phyloP scores from a whole-genome alignment of 2,797 vertebrate genomes.

The Atherinosoma microstoma region DNA sequence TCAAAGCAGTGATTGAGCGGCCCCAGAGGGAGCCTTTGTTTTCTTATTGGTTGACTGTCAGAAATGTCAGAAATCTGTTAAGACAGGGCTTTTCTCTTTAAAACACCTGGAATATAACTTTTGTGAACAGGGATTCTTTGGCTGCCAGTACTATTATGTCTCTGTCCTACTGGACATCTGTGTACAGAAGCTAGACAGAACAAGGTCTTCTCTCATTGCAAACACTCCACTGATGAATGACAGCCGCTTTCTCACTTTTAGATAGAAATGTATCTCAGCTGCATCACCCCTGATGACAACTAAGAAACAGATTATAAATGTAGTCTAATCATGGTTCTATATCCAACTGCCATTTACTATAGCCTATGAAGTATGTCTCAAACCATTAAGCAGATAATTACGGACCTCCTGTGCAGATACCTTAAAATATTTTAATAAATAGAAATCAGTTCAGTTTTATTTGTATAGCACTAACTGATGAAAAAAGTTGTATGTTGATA shows the following conservation, averaged over 20 bases:
- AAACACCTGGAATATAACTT: slow-evolving; percentile 26
- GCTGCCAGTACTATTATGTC: slow-evolving; percentile 32
- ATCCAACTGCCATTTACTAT: slow-evolving; percentile 33
- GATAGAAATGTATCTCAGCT: slow-evolving; percentile 66
- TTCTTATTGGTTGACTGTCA: slow-evolving; percentile 47
- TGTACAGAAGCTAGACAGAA: slow-evolving; percentile 49
- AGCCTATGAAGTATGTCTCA: not conserved
- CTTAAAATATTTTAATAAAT: not conserved
- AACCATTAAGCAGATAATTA: slow-evolving; percentile 37
- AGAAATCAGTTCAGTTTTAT: too few species aligned
- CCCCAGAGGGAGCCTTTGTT: slow-evolving; percentile 18
- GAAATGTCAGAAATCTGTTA: slow-evolving; percentile 42
- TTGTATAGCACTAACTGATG: too few species aligned
- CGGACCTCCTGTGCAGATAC: slow-evolving; percentile 5
- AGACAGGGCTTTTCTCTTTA: slow-evolving; percentile 28
- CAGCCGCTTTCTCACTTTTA: slow-evolving; percentile 58
- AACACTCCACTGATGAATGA: slow-evolving; percentile 59
- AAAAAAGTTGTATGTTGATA: too few species aligned
- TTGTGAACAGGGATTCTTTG: slow-evolving; percentile 37
- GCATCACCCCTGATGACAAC: slow-evolving; percentile 55
- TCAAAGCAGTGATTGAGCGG: slow-evolving; percentile 37
- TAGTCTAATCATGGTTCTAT: slow-evolving; percentile 27
- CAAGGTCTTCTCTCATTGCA: slow-evolving; percentile 64
- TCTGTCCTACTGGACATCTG: slow-evolving; percentile 48
- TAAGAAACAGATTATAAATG: slow-evolving; percentile 38